A percentile compares a stretch with the other conserved stretches of the same genome.
phyloP scores from a whole-genome alignment of 2,888 invertebrate genomes.

The Erannis defoliaria region DNA sequence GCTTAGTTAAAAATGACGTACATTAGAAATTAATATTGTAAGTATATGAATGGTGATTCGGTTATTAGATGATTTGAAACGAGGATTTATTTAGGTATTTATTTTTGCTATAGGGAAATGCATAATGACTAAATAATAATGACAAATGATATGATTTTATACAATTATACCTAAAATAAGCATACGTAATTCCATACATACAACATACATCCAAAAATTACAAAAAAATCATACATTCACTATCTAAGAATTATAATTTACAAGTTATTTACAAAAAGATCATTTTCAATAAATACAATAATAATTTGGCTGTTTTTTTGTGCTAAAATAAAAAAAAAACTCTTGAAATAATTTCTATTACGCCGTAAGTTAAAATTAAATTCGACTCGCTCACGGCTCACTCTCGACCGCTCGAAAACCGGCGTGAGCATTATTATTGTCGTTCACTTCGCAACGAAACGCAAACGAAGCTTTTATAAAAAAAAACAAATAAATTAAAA shows the following conservation, averaged over 20 bases:
- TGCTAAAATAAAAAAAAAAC: slow-evolving; percentile 39
- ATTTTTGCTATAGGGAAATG: neutral
- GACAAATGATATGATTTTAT: slow-evolving; percentile 37
- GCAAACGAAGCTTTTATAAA: slow-evolving; percentile 43
- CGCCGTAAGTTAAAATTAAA: slow-evolving; percentile 41
- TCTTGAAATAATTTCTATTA: slow-evolving; percentile 43
- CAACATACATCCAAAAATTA: slow-evolving; percentile 52
- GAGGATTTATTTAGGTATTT: slow-evolving; percentile 5
- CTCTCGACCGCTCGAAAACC: slow-evolving; percentile 25
- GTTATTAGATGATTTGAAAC: slow-evolving; percentile 1
- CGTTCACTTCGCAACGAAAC: slow-evolving; percentile 61
- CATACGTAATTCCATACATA: slow-evolving; percentile 45
- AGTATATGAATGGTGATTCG: neutral
- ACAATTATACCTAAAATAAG: slow-evolving; percentile 28
- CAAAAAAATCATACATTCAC: slow-evolving; percentile 69
- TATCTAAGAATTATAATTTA: slow-evolving; percentile 80
- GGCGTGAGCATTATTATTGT: slow-evolving; percentile 61
- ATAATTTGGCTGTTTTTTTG: slow-evolving; percentile 72
- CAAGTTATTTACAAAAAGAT: slow-evolving; percentile 79
- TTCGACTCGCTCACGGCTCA: slow-evolving; percentile 23
- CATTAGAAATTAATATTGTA: slow-evolving; percentile 1
- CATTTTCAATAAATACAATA: slow-evolving; percentile 76
- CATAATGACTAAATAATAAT: slow-evolving; percentile 17
- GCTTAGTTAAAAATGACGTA: neutral
- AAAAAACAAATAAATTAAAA: slow-evolving; percentile 64